phyloP scores from a whole-genome alignment of 2,888 invertebrate species.

The Zeuzera pyrina region DNA sequence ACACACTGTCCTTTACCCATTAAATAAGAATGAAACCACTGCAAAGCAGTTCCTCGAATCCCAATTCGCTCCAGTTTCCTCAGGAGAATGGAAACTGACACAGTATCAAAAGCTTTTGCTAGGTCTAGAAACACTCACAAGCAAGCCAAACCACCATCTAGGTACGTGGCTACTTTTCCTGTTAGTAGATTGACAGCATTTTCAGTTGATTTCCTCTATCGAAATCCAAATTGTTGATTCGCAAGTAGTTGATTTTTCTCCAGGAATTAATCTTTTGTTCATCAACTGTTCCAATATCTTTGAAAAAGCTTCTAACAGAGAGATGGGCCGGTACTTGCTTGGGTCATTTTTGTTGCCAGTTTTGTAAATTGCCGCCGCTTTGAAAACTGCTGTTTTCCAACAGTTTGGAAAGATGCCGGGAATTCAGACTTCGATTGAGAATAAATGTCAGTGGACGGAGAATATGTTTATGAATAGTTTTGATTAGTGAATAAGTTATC shows the following conservation, averaged over 20 bases:
- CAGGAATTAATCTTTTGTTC: too few species aligned
- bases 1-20: not conserved
- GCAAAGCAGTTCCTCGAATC: not conserved
- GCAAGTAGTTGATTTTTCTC: not conserved
- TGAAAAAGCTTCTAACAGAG: not conserved
- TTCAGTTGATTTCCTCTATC: not conserved
- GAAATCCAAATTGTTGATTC: not conserved
- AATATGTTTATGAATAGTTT: too few species aligned
- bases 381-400: too few species aligned
- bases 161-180: not conserved
- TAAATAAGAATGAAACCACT: not conserved
- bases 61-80: not conserved
- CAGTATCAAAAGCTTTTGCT: conserved; percentile 1
- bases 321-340: too few species aligned
- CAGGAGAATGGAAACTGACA: not conserved
- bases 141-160: not conserved
- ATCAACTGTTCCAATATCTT: too few species aligned
- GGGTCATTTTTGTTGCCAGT: too few species aligned
- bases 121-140: not conserved
- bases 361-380: too few species aligned
- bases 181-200: not conserved
- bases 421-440: not conserved
- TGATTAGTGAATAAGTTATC: too few species aligned
- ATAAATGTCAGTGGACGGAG: too few species aligned
- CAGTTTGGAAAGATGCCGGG: too few species aligned